A percentile compares a stretch with the other conserved stretches of the same genome.
These are phyloP conservation scores for Climacteris rufus DNA, from an alignment of 2,113 vertebrate species.

Conservation along the genomic window DNA sequence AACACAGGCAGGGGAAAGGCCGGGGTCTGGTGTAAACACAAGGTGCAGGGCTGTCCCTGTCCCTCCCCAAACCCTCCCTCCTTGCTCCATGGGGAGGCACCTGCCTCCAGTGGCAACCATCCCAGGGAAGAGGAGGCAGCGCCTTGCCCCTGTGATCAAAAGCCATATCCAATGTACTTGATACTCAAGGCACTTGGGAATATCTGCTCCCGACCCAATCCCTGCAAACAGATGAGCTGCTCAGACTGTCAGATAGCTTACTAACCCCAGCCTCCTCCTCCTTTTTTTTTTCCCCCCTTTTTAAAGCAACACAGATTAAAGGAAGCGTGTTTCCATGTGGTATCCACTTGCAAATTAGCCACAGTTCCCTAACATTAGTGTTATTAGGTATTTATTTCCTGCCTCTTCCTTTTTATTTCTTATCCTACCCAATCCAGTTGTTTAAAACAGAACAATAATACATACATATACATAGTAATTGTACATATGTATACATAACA, in stretches of 20 bases:
- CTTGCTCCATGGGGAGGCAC: fast-evolving
- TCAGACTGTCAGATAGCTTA: conserved; percentile 34
- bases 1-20: conserved; percentile 29
- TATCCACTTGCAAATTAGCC: conserved; percentile 46
- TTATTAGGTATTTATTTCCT: background rate
- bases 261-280: background rate
- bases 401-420: background rate
- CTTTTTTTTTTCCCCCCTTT: background rate
- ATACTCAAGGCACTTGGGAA: background rate
- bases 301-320: conserved; percentile 40
- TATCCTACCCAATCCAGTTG: background rate
- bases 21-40: background rate
- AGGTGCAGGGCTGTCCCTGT: background rate
- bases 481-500: background rate
- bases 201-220: background rate
- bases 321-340: background rate
- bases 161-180: background rate
- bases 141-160: background rate
- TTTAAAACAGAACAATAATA: background rate
- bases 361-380: background rate
- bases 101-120: background rate
- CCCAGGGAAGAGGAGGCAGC: background rate
- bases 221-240: conserved; percentile 20
- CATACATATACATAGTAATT: background rate
- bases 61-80: background rate